Percentiles rank a stretch among this genome's conserved stretches.
Conservation (phyloP, 2,113 vertebrate species). For the Peromyscus maniculatus region DNA sequence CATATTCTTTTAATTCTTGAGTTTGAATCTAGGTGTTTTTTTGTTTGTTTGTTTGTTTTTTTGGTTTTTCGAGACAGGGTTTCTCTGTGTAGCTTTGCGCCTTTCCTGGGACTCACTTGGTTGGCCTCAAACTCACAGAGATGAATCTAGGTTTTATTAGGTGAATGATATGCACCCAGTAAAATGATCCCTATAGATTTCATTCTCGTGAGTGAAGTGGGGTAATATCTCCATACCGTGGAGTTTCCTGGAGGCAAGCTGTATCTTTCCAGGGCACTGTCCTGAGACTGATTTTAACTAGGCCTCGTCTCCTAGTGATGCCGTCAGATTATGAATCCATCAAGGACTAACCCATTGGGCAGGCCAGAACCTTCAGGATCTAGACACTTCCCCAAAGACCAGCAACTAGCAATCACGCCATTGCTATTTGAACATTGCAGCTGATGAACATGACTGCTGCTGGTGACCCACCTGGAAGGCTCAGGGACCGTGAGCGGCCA, state of each 20-base stretch:
- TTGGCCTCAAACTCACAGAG: no score
- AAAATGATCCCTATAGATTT: neutral
- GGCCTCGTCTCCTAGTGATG: neutral
- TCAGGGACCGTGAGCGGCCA: neutral
- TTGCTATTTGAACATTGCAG: no score
- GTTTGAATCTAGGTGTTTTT: constrained; percentile 48
- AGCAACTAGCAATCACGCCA: neutral
- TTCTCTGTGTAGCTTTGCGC: no score
- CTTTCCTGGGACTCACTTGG: no score
- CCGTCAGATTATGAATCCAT: neutral
- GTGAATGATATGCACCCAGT: neutral
- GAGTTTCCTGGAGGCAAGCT: neutral
- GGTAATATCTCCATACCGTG: neutral
- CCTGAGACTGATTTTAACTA: neutral
- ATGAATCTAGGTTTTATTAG: constrained; percentile 29
- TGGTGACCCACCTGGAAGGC: neutral
- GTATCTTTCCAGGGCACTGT: neutral
- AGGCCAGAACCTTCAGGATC: neutral
- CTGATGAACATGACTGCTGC: neutral
- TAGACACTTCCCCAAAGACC: neutral
- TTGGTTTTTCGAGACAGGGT: no score
- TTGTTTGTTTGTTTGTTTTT: no score
- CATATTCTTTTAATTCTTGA: neutral
- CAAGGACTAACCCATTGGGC: neutral
- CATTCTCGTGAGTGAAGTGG: neutral